Conservation (phyloP, 2,113 vertebrate species). For the Zosterops pallidus region DNA sequence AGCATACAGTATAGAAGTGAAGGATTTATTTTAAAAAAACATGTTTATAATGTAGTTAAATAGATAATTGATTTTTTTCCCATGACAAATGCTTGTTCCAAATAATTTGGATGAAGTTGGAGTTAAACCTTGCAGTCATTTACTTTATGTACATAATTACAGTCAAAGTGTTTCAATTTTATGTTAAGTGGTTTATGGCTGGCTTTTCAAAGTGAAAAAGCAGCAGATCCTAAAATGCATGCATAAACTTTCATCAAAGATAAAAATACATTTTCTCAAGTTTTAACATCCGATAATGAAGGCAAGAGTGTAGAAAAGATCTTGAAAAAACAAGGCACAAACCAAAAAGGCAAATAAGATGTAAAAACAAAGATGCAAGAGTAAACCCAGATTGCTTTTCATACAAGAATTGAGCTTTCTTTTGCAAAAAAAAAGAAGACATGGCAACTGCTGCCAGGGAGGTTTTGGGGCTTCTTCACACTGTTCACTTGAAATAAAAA, state of each 20-base stretch:
- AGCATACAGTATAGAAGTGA: not conserved
- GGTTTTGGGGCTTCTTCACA: not conserved
- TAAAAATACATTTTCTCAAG: not conserved
- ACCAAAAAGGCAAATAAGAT: not conserved
- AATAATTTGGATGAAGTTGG: not conserved
- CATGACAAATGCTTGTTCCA: not conserved
- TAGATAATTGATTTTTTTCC: not conserved
- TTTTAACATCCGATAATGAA: not conserved
- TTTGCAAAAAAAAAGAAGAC: not conserved
- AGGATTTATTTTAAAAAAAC: not conserved
- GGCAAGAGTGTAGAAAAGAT: not conserved
- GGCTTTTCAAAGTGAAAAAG: not conserved
- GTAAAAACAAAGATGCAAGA: not conserved
- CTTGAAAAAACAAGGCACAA: not conserved
- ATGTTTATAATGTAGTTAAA: not conserved
- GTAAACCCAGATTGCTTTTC: not conserved
- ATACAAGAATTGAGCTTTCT: not conserved
- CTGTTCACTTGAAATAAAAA: not conserved
- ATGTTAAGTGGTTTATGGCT: not conserved
- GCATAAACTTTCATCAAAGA: not conserved
- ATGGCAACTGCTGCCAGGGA: not conserved
- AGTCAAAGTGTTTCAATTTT: not conserved
- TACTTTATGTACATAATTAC: not conserved
- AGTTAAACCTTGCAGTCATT: not conserved
- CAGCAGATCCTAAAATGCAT: not conserved